Evolutionary conservation across 1,140 invertebrate genomes (phyloP), one percentile per base, ranked within the genome.

Genomic region (Campoletis sonorensis): DNA sequence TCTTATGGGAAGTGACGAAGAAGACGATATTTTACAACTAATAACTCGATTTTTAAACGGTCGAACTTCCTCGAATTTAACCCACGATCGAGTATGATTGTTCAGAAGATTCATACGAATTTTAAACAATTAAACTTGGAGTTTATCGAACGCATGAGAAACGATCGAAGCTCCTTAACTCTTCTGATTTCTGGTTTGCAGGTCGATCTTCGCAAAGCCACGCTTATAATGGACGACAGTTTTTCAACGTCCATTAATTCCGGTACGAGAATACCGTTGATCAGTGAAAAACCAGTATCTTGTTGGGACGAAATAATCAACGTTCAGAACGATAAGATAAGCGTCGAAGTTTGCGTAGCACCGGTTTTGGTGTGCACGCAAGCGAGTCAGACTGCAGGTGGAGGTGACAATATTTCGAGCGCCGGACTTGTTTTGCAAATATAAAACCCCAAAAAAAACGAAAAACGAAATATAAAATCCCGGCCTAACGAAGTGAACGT

Each of bases 371-470:
- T 98, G 0, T 98, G 97, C 86, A 97, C 96, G 0, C 92, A 96
- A 84, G 96, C 96, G 2, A 93, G 95, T 67, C 95, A 97, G 86
- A 98, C 97, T 18, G 97, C 95, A 0, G 97, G 97, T 0, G 97
- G 96, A 16, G 97, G 97, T 1, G 97, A 98, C 88, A 98, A 98
- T 87, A 97, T 98, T 80, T 97, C 97, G 0, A 96, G 96, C 45
- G 96, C 97, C 11, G 97, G 96, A 23, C 89, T 98, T 5, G 95
- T 96, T 37, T 92, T 96, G 45, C 97, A 98, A 90, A 94, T 97
- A 73, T 94, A 92, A 80, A 72, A 70, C 5, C 13, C 33, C 33
- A 21, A 72, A 21, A 40, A 72, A 45, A 4, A 71, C 3, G n/a
- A 33, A 45, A 1, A 45, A n/a, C n/a, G 11, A 45, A 8, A 45